Conservation (phyloP, 2,888 invertebrate species). For the Drosophila niveifrons region DNA sequence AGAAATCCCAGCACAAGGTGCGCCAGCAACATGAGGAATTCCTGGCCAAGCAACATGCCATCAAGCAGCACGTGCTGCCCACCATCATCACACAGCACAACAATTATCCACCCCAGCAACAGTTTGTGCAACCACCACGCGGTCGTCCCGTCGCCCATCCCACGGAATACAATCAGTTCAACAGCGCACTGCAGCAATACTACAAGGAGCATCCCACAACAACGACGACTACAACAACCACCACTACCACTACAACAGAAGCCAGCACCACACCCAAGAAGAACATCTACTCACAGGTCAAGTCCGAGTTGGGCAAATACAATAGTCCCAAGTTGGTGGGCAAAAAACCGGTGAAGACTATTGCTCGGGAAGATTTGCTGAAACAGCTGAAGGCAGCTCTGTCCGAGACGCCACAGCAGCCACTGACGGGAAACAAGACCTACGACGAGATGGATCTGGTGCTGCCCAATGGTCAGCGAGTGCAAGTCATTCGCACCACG, state of each 20-base stretch:
- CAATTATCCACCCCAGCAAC: slow-evolving; percentile 63
- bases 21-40: slow-evolving; percentile 90
- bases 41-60: slow-evolving; percentile 89
- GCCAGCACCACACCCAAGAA: slow-evolving; percentile 86
- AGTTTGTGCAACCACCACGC: slow-evolving; percentile 82
- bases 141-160: slow-evolving; percentile 86
- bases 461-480: slow-evolving; percentile 90
- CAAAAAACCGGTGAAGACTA: slow-evolving; percentile 86
- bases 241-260: slow-evolving; percentile 87
- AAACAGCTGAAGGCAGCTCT: slow-evolving; percentile 91
- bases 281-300: slow-evolving; percentile 87
- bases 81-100: slow-evolving; percentile 85
- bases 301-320: slow-evolving; percentile 86
- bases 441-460: slow-evolving; percentile 91
- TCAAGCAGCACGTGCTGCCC: slow-evolving; percentile 85
- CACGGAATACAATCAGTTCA: slow-evolving; percentile 88
- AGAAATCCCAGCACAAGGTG: slow-evolving; percentile 91
- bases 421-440: slow-evolving; percentile 88
- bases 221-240: slow-evolving; percentile 89
- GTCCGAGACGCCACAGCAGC: slow-evolving; percentile 89
- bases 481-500: slow-evolving; percentile 90
- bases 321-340: slow-evolving; percentile 67
- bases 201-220: slow-evolving; percentile 90
- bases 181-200: slow-evolving; percentile 89
- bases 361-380: slow-evolving; percentile 89